Conservation (phyloP, 2,888 invertebrate species). For the Piscicola geometra region DNA sequence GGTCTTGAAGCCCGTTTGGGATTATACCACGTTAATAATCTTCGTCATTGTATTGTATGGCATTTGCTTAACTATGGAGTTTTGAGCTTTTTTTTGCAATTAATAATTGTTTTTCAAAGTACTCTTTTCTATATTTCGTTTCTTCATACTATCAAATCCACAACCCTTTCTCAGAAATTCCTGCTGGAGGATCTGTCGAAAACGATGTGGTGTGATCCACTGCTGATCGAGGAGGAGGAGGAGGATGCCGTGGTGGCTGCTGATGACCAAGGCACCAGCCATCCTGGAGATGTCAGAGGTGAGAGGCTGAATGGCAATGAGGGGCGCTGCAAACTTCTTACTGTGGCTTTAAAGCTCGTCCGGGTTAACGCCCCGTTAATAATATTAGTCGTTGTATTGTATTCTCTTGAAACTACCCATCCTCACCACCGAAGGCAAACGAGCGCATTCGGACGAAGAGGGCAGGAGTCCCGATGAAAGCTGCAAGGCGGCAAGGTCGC, state of each 20-base stretch:
- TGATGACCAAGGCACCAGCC: not conserved
- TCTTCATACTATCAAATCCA: not conserved
- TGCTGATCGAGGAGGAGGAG: slow-evolving; percentile 65
- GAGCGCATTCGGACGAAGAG: slow-evolving; percentile 49
- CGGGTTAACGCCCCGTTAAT: no score
- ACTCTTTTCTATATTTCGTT: not conserved
- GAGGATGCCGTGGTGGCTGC: slow-evolving; percentile 55
- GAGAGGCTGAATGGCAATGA: no score
- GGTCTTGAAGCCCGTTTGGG: not conserved
- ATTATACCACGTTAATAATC: not conserved
- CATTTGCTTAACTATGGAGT: no score
- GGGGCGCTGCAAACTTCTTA: not conserved
- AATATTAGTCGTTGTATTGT: no score
- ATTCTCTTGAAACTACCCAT: not conserved
- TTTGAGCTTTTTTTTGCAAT: no score
- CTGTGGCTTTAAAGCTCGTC: no score
- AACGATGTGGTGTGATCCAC: slow-evolving; percentile 64
- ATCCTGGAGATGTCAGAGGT: no score
- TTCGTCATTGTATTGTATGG: no score
- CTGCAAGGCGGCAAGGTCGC: slow-evolving; percentile 56
- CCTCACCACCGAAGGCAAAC: not conserved
- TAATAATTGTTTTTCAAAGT: no score
- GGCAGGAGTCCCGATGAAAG: slow-evolving; percentile 43
- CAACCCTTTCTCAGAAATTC: slow-evolving; percentile 60
- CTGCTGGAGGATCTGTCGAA: slow-evolving; percentile 67